Conservation (phyloP, 1,140 invertebrate species). For the Aphidius gifuensis region DNA sequence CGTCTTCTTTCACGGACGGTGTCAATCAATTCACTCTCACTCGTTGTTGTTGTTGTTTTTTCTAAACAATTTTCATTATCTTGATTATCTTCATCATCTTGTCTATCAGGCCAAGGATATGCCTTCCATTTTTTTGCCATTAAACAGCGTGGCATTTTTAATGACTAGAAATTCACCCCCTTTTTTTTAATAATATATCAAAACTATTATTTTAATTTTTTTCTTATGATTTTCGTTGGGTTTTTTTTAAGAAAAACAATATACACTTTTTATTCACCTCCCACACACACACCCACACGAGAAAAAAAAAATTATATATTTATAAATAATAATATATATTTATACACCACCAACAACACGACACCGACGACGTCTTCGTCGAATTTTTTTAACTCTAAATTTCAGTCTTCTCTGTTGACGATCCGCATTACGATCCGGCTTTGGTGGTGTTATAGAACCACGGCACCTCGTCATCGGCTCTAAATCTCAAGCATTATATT, state of each 20-base stretch:
- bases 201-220: too few species aligned
- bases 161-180: constrained; percentile 15
- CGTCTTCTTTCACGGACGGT: constrained; percentile 29
- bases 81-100: constrained; percentile 55
- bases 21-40: constrained; percentile 16
- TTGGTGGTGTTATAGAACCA: constrained; percentile 28
- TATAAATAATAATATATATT: constrained; percentile 11
- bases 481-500: constrained; percentile 22
- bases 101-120: constrained; percentile 70
- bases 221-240: too few species aligned
- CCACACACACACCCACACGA: constrained; percentile 4
- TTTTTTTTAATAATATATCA: constrained; percentile 24
- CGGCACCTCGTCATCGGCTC: constrained; percentile 31
- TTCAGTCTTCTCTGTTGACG: constrained; percentile 28
- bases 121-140: constrained; percentile 91
- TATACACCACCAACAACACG: constrained; percentile 11
- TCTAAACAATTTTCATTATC: constrained; percentile 18
- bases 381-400: constrained; percentile 32
- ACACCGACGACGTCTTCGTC: constrained; percentile 32
- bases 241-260: too few species aligned
- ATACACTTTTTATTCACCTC: constrained; percentile 1
- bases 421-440: constrained; percentile 25
- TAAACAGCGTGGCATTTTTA: constrained; percentile 75
- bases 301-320: constrained; percentile 6
- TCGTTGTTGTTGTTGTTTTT: constrained; percentile 20